Evolutionary conservation across 2,888 invertebrate species (phyloP).

Genomic region (Cetonia aurata): DNA sequence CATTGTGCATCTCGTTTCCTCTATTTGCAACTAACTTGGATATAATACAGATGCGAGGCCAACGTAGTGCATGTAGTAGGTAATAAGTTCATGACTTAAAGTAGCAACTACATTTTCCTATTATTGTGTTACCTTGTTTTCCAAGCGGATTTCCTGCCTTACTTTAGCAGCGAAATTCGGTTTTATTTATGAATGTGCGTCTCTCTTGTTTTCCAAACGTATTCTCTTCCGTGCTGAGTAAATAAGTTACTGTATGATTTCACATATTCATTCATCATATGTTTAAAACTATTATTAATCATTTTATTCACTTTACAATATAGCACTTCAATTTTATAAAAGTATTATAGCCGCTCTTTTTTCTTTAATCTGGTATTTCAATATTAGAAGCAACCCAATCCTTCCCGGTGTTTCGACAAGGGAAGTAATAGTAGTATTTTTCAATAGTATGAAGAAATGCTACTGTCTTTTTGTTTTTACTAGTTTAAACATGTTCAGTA

Average conservation of each 20-base stretch:
- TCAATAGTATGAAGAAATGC: no score
- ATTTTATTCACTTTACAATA: no score
- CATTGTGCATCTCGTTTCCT: slow-evolving; percentile 1
- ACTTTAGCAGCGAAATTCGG: neutral
- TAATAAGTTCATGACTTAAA: slow-evolving; percentile 40
- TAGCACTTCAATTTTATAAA: no score
- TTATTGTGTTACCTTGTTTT: slow-evolving; percentile 33
- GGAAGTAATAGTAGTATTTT: neutral
- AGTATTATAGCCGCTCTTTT: no score
- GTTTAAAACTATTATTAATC: no score
- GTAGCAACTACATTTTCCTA: slow-evolving; percentile 26
- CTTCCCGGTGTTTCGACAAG: neutral
- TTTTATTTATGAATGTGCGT: slow-evolving; percentile 5
- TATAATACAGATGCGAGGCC: slow-evolving; percentile 2
- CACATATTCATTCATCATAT: no score
- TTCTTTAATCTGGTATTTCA: no score
- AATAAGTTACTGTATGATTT: no score
- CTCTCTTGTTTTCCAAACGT: slow-evolving; percentile 8
- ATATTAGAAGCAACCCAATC: no score
- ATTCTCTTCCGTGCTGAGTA: no score
- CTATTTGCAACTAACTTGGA: slow-evolving; percentile 6
- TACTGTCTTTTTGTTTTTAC: no score
- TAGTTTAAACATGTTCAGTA: no score
- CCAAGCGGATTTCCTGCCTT: slow-evolving; percentile 23
- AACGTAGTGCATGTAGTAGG: slow-evolving; percentile 12